Evolutionary conservation across 2,113 vertebrate species (phyloP).

Genomic region (Perccottus glenii): DNA sequence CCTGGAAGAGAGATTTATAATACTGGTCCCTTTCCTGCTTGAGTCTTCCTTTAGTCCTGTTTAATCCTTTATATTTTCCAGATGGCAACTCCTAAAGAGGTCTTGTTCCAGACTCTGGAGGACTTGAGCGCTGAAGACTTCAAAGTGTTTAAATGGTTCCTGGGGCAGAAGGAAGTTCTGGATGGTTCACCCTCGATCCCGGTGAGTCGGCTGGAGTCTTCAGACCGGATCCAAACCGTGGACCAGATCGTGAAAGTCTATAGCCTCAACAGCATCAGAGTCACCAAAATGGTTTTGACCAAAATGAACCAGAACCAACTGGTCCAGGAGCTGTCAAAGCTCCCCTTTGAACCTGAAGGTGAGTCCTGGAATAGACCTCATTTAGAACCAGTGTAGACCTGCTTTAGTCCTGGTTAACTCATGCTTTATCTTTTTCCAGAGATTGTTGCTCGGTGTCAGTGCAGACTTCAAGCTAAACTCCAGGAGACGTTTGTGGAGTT

Average conservation of each 20-base stretch:
- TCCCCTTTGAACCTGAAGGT: slow-evolving; percentile 4
- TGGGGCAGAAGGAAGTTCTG: background rate
- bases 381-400: background rate
- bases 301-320: background rate
- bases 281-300: background rate
- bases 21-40: too few relatives aligned
- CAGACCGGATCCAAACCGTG: background rate
- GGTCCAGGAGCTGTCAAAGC: background rate
- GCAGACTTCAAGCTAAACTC: slow-evolving; percentile 20
- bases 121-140: background rate
- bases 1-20: too few relatives aligned
- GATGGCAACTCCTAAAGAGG: background rate
- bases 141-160: background rate
- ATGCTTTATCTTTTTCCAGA: background rate
- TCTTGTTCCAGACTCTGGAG: background rate
- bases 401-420: background rate
- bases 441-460: background rate
- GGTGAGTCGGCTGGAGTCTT: background rate
- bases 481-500: slow-evolving; percentile 14
- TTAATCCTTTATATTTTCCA: background rate
- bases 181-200: background rate
- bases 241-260: background rate
- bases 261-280: background rate
- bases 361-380: background rate
- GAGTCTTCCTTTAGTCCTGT: background rate